A percentile compares a stretch with the other conserved stretches of the same genome.
Conservation (phyloP, 64 coral and sea anemone genomes). For the Catalaphyllia jardinei region DNA sequence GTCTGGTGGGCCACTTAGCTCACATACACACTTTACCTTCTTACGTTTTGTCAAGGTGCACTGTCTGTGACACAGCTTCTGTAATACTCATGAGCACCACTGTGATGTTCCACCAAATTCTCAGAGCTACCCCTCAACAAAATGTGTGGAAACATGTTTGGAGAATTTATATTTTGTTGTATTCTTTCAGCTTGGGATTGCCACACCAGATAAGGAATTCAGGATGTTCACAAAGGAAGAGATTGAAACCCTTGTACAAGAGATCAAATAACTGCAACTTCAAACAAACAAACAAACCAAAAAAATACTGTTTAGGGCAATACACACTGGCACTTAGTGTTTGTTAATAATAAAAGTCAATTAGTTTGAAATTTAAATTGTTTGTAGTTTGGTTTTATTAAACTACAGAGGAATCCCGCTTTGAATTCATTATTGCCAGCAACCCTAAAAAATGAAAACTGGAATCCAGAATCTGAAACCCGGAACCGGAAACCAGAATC, state of each 20-base stretch:
- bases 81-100: no score
- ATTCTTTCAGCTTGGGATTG: slow-evolving; percentile 79
- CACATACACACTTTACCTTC: no score
- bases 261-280: slow-evolving; percentile 61
- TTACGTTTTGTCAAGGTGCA: no score
- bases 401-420: background rate
- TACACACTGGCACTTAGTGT: slow-evolving; percentile 20
- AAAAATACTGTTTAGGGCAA: slow-evolving; percentile 23
- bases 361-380: background rate
- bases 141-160: no score
- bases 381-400: background rate
- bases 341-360: slow-evolving; percentile 37
- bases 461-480: no score
- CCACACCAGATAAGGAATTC: slow-evolving; percentile 84
- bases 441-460: no score
- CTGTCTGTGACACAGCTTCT: no score
- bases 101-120: no score
- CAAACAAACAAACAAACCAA: background rate
- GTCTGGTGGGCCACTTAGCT: no score
- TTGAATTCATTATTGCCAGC: no score
- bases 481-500: no score
- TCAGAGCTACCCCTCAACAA: no score
- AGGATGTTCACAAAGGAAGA: slow-evolving; percentile 90
- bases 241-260: slow-evolving; percentile 86
- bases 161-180: background rate